These are phyloP conservation scores for Holothuria scabra DNA, from an alignment of 53 echinoderm and acorn worm species.

Conservation along the genomic window DNA sequence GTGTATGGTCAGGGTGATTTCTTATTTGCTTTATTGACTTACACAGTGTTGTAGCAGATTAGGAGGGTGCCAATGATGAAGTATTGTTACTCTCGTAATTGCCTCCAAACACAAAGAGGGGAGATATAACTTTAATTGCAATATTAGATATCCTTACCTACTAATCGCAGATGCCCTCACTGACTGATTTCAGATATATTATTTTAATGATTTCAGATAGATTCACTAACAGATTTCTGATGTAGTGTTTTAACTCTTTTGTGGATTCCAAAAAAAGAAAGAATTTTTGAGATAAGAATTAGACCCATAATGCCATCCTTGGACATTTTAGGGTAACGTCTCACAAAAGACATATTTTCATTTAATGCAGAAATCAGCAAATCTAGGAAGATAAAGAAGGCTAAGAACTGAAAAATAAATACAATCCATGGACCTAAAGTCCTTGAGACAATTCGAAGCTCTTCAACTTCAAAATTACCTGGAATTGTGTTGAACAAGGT, in stretches of 20 bases:
- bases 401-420: constrained; percentile 56
- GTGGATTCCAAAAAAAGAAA: constrained; percentile 78
- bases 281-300: constrained; percentile 73
- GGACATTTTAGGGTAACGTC: constrained; percentile 65
- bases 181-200: too few species aligned
- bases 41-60: too few species aligned
- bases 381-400: constrained; percentile 67
- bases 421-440: constrained; percentile 60
- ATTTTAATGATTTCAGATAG: too few species aligned
- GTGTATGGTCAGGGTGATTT: too few species aligned
- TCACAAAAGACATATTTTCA: constrained; percentile 63
- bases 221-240: not conserved
- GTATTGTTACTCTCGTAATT: too few species aligned
- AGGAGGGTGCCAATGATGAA: too few species aligned
- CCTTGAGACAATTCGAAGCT: constrained; percentile 48
- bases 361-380: constrained; percentile 74
- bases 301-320: constrained; percentile 77
- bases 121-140: too few species aligned
- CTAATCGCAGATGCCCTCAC: too few species aligned
- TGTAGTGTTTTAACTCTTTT: constrained; percentile 21
- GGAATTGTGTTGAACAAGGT: constrained; percentile 71
- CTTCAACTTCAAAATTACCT: constrained; percentile 68
- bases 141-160: too few species aligned
- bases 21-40: too few species aligned
- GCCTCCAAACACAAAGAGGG: too few species aligned